Evolutionary conservation across 2,797 vertebrate genomes (phyloP), one percentile per base, ranked within the genome.

Genomic region (Peromyscus aztecus): DNA sequence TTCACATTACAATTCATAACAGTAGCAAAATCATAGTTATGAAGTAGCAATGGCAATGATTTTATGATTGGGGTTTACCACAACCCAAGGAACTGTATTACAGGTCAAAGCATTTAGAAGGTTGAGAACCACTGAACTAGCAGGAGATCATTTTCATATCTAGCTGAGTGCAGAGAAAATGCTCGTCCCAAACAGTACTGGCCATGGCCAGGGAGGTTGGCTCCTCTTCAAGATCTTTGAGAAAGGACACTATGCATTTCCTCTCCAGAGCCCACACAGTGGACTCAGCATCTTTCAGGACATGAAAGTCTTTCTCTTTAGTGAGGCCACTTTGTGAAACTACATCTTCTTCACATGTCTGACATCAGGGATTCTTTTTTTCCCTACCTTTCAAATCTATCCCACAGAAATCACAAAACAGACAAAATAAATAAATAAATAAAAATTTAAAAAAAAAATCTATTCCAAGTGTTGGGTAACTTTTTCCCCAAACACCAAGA

Each of bases 321-420:
- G 3, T 11, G 57, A 89, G 59, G 89, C 21, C 46, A 37, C n/a
- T 49, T 40, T 43, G 14, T 27, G 37, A 92, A 92, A 87, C 7
- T 29, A 13, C 24, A 46, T 76, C 92, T 89, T 89, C 83, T 81
- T 93, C 61, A 77, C 16, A 75, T 57, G 8, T 40, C 81, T 85
- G 21, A 91, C 92, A n/a, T 16, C 13, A 84, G 80, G 82, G 71
- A 82, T 23, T 69, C 29, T 52, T 71, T 52, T 59, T 37, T 86
- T 37, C 65, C 76, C 76, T 59, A 90, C 86, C 59, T 96, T 90
- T 84, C 63, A 84, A 43, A 34, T 90, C 57, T 94, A 43, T 92
- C 23, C 67, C 59, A 67, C 14, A 59, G 40, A 59, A 90, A 87
- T 82, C 65, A 61, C 49, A 73, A 37, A 55, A 55, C 52, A 55